Evolutionary conservation across 2,888 invertebrate species (phyloP), one percentile per base, ranked within the genome.

Genomic region (Acheta domesticus): DNA sequence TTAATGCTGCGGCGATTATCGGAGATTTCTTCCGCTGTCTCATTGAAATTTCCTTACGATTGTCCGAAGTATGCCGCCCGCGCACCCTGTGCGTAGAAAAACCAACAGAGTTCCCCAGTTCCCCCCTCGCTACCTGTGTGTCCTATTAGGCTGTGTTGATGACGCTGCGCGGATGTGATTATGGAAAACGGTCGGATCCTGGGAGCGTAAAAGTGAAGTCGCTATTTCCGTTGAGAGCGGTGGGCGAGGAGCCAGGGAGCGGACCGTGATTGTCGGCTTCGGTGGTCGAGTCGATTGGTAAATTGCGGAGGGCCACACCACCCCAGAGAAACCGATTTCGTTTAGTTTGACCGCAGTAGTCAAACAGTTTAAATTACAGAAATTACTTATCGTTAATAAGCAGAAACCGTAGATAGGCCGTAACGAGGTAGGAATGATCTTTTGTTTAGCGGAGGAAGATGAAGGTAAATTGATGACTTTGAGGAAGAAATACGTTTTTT

Each of bases 401-500:
- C 8, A 8, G 36, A 36, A 36, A 36, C 36, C 36, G 36, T 36
- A 5, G 36, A 36, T 36, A 36, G 36, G 36, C 36, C 36, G 5
- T 36, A 36, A 36, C 36, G 36, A 36, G 36, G 8, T 36, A 36
- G 36, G 8, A 36, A 8, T 36, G 36, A 36, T 36, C 36, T 36
- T 36, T 36, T 36, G 36, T 36, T 36, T 36, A 36, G 36, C 36
- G 36, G 36, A 36, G 36, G 36, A 36, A 36, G 8, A 36, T 36
- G 36, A 36, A 36, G 23, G 23, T 23, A 36, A 36, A 36, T 36
- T 8, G 36, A 36, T 36, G 36, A 36, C 76, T 50, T 74, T 20
- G 77, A 62, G 62, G 62, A 62, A 62, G 77, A 77, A 77, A 77
- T 77, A 50, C 62, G 50, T 23, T 23, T 20, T 36, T 36, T 36